Base-by-base conservation (phyloP, 2,888 invertebrate species). In the Nemoura dubitans region DNA sequence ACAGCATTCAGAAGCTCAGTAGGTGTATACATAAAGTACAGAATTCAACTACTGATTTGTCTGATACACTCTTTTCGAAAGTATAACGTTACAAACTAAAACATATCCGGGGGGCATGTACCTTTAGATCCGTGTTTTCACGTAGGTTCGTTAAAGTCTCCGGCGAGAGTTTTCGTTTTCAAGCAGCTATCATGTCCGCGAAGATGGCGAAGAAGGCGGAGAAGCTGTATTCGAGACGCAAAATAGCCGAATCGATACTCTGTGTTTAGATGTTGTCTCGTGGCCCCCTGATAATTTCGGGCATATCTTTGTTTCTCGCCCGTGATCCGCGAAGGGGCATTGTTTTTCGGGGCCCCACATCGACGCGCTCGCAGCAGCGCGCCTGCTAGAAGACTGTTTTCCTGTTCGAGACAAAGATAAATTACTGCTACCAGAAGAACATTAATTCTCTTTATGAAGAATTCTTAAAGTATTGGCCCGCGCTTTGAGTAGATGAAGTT, bases 401-500 rank as follows among this genome's bases (percentile, higher is more conserved):
- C 84, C 84, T 84, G 84, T 76, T 76, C 21, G 27, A 84, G 84
- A 84, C 84, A 84, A 84, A 26, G 84, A 84, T 84, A 84, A 76
- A 84, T 84, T 84, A 84, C 84, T n/a, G n/a, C n/a, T 76, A 84
- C 84, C 28, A 59, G 76, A 84, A 27, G 84, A 27, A 76, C 84
- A 84, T 84, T 84, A 84, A 84, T 84, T 84, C 84, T 76, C 76
- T 84, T 76, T 27, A 84, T 84, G 84, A 84, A 84, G 84, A 84
- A 84, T 84, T 84, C 59, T 59, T 84, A 27, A 30, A 28, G 28
- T 84, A 76, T 84, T 59, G 59, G 84, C 27, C 59, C 28, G 10
- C 29, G 30, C 59, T 59, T 27, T 29, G 29, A 81, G 81, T 81
- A 30, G 84, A 27, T 28, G 36, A 29, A 84, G 84, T 84, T 84